A percentile compares a stretch with the other conserved stretches of the same genome.
phyloP scores from a whole-genome alignment of 2,888 invertebrate species.

The Athalia cordata region DNA sequence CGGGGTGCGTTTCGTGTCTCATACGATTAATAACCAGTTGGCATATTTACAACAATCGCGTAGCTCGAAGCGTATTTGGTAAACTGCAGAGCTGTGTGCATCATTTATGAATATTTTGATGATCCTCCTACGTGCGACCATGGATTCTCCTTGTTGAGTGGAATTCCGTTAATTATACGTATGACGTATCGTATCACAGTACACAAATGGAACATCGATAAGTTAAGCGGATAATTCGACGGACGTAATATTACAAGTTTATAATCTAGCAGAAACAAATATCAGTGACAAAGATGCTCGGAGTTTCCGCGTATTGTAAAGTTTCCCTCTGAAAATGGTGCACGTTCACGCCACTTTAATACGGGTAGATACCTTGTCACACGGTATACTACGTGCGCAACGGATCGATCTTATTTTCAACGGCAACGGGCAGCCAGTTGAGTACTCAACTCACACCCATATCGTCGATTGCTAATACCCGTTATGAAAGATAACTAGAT shows the following conservation, averaged over 20 bases:
- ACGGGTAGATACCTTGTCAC: conserved; percentile 42
- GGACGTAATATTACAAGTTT: background rate
- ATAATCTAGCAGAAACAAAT: background rate
- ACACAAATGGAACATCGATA: background rate
- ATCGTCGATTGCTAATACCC: background rate
- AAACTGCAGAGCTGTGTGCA: no score
- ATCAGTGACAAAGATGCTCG: background rate
- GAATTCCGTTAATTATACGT: no score
- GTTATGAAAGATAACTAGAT: background rate
- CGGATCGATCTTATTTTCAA: conserved; percentile 57
- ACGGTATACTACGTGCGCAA: conserved; percentile 48
- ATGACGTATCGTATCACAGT: background rate
- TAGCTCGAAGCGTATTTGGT: no score
- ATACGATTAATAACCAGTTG: no score
- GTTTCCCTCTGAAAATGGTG: conserved; percentile 30
- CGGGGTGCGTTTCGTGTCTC: no score
- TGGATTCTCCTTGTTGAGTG: no score
- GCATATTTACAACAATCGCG: no score
- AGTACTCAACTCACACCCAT: conserved; percentile 47
- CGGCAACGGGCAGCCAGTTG: no score
- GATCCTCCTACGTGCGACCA: no score
- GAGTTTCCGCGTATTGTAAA: background rate
- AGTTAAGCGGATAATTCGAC: conserved; percentile 14
- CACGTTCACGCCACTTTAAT: background rate
- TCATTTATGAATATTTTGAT: no score